Base-by-base conservation (phyloP, 2,113 vertebrate genomes). In the Cervus canadensis region DNA sequence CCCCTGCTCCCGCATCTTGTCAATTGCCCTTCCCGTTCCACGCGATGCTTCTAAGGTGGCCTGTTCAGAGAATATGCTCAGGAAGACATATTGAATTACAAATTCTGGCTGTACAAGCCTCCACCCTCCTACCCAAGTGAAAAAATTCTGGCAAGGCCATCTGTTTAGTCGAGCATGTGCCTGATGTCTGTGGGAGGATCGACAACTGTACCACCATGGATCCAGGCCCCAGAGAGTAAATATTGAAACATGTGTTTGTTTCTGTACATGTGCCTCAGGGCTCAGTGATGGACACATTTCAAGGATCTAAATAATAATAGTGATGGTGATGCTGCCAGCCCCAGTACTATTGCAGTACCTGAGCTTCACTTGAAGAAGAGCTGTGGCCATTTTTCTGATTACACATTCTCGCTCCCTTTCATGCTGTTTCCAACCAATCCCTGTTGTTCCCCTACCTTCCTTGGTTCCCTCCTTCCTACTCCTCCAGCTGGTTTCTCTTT, bases 171-270 rank as follows among this genome's bases (percentile, higher is more conserved):
- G 84, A 91, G 98, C 96, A 87, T 97, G 93, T 96, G 98, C 98
- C 98, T 97, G 97, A 96, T 98, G 98, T 95, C 95, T 96, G 98
- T 98, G 97, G 98, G 98, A 98, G 98, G 95, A 97, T 98, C 40
- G 91, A 97, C 97, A 98, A 98, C 98, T 97, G 97, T 76, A 97
- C 93, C 86, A 52, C 87, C 93, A 89, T 97, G 97, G 97, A 98
- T 96, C 93, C 94, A 94, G 95, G 91, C 79, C 93, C 91, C 76
- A 23, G 94, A 60, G 97, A 98, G 98, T 98, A 98, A 98, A 98
- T 98, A 98, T 98, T 98, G 97, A 98, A 98, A 93, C 93, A 93
- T 98, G 98, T 98, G 97, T 98, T 98, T 98, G 97, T 98, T 98
- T 98, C 93, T 98, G 93, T 98, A 94, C 88, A 89, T 95, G 98